Percentiles rank a stretch among this genome's conserved stretches.
These are phyloP conservation scores for Platorchestia sp. DNA, from an alignment of 1,140 invertebrate species.

Conservation along the genomic window DNA sequence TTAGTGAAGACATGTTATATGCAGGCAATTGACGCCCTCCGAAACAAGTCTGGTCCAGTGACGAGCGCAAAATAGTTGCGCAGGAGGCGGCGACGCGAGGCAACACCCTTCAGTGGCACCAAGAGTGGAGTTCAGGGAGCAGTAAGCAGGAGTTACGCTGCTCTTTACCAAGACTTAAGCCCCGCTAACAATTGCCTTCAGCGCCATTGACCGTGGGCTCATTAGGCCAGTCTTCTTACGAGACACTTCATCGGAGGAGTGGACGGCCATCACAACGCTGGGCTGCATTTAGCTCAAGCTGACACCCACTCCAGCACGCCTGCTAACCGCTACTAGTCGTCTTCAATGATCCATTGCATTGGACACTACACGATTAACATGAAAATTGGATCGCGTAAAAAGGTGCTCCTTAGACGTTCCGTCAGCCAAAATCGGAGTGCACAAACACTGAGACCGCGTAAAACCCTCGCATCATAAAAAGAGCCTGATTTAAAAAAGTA, in stretches of 20 bases:
- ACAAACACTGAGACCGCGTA: not conserved
- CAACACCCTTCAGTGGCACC: not conserved
- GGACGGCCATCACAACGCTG: not conserved
- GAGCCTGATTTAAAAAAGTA: not conserved
- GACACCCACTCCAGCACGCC: not conserved
- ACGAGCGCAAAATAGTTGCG: not conserved
- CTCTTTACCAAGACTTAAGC: conserved; percentile 17
- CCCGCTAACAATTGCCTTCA: conserved; percentile 4
- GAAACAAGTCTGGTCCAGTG: not conserved
- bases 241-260: not conserved
- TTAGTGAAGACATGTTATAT: not conserved
- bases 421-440: not conserved
- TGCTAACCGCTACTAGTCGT: not conserved
- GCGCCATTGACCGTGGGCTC: not conserved
- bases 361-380: not conserved
- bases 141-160: not conserved
- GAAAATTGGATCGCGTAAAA: not conserved
- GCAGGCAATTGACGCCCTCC: not conserved
- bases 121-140: not conserved
- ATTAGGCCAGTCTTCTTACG: not conserved
- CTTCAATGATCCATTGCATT: not conserved
- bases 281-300: not conserved
- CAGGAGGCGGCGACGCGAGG: not conserved
- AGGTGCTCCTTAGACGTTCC: not conserved
- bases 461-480: not conserved